Conservation (phyloP, 2,888 invertebrate genomes). For the Neoascia interrupta region DNA sequence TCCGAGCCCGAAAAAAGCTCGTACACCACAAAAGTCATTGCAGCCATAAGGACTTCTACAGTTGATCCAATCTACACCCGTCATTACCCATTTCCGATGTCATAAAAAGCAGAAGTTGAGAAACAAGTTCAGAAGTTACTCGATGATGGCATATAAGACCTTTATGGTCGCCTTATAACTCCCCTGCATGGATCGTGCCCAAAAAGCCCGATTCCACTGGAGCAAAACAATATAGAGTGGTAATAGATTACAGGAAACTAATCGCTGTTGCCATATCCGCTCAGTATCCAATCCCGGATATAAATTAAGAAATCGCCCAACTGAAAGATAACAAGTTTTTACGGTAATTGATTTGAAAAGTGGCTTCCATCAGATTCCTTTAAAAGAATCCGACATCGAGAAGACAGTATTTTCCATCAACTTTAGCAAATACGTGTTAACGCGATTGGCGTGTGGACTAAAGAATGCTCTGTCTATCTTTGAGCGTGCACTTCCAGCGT, state of each 20-base stretch:
- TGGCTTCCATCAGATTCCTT: too few species aligned
- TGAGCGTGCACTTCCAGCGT: conserved; percentile 40
- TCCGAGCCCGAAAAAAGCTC: conserved; percentile 30
- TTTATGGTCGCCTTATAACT: conserved; percentile 40
- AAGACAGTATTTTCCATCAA: conserved; percentile 59
- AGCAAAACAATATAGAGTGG: conserved; percentile 14
- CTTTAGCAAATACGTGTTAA: conserved; percentile 50
- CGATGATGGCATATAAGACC: conserved; percentile 48
- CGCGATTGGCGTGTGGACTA: conserved; percentile 47
- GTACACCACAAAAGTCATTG: conserved; percentile 36
- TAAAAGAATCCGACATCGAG: conserved; percentile 37
- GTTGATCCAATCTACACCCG: conserved; percentile 36
- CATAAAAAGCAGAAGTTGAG: conserved; percentile 36
- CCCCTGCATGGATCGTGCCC: conserved; percentile 51
- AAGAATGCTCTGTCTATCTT: conserved; percentile 54
- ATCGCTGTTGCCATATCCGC: conserved; percentile 18
- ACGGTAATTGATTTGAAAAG: conserved; percentile 25
- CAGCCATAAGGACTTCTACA: conserved; percentile 43
- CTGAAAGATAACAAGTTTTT: conserved; percentile 3
- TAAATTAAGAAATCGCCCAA: conserved; percentile 10
- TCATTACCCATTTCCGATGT: conserved; percentile 42
- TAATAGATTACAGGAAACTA: conserved; percentile 27
- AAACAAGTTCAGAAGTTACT: conserved; percentile 28
- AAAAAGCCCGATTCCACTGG: conserved; percentile 21
- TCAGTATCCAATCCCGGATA: conserved; percentile 36